Evolutionary conservation across 1,140 invertebrate species (phyloP).

Genomic region (Palaemon carinicauda): DNA sequence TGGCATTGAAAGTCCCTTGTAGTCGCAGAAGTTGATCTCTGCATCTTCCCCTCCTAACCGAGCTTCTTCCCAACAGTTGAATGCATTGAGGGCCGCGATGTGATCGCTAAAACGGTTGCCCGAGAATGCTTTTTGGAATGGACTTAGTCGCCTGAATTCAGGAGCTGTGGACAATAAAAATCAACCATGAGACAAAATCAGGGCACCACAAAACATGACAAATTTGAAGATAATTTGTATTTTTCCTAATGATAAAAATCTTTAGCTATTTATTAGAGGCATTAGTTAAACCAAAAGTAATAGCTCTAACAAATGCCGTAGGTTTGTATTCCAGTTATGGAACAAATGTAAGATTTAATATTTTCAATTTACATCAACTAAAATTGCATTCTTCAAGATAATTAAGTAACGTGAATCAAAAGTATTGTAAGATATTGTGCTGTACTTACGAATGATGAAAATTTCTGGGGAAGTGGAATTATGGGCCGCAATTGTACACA

Average conservation of each 20-base stretch:
- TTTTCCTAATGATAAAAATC: too few relatives aligned
- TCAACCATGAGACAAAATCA: too few relatives aligned
- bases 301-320: too few relatives aligned
- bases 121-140: slow-evolving; percentile 82
- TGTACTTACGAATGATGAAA: slow-evolving; percentile 70
- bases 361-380: too few relatives aligned
- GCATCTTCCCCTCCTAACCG: slow-evolving; percentile 78
- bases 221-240: too few relatives aligned
- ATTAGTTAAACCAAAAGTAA: too few relatives aligned
- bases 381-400: neutral
- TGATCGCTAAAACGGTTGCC: slow-evolving; percentile 92
- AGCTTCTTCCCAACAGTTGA: slow-evolving; percentile 86
- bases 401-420: neutral
- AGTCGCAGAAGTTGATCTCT: slow-evolving; percentile 87
- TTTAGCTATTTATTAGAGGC: too few relatives aligned
- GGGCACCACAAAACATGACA: too few relatives aligned
- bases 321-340: too few relatives aligned
- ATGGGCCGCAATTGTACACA: slow-evolving; percentile 93
- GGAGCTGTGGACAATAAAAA: slow-evolving; percentile 52
- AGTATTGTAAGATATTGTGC: neutral
- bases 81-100: slow-evolving; percentile 92
- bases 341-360: too few relatives aligned
- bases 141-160: slow-evolving; percentile 70
- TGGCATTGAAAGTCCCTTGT: slow-evolving; percentile 86
- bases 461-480: slow-evolving; percentile 92